phyloP scores from a whole-genome alignment of 1,140 invertebrate genomes.

The Euglossa dilemma region DNA sequence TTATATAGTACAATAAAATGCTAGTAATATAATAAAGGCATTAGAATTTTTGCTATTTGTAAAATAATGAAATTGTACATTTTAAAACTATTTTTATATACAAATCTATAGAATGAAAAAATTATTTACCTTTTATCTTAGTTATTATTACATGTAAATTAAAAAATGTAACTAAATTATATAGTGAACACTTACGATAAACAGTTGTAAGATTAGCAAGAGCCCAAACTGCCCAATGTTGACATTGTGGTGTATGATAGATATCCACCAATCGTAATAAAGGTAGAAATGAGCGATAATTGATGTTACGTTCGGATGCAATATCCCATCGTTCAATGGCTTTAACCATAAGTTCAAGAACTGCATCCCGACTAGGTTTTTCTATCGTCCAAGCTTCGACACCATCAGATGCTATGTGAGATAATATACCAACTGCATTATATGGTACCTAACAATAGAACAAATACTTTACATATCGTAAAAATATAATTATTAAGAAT shows the following conservation, averaged over 20 bases:
- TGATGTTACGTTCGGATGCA: slow-evolving; percentile 94
- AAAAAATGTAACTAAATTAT: slow-evolving; percentile 4
- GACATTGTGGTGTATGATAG: slow-evolving; percentile 93
- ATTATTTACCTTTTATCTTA: not conserved
- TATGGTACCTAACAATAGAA: slow-evolving; percentile 90
- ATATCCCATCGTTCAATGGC: slow-evolving; percentile 96
- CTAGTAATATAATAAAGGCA: no score
- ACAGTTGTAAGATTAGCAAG: slow-evolving; percentile 97
- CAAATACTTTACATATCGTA: not conserved
- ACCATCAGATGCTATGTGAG: slow-evolving; percentile 97
- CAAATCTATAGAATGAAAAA: not conserved
- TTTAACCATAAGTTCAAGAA: slow-evolving; percentile 88
- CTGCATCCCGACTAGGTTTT: slow-evolving; percentile 87
- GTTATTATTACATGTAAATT: not conserved
- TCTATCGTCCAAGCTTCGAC: slow-evolving; percentile 90
- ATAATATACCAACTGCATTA: slow-evolving; percentile 97
- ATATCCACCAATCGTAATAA: slow-evolving; percentile 91
- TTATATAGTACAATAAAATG: no score
- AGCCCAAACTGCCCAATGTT: slow-evolving; percentile 99
- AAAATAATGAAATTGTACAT: not conserved
- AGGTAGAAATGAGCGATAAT: slow-evolving; percentile 97
- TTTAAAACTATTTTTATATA: not conserved
- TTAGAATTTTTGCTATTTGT: not conserved
- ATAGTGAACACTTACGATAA: slow-evolving; percentile 88
- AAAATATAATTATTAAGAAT: slow-evolving; percentile 17